Base-by-base conservation (phyloP, 2,888 invertebrate species). In the Limnephilus marmoratus region DNA sequence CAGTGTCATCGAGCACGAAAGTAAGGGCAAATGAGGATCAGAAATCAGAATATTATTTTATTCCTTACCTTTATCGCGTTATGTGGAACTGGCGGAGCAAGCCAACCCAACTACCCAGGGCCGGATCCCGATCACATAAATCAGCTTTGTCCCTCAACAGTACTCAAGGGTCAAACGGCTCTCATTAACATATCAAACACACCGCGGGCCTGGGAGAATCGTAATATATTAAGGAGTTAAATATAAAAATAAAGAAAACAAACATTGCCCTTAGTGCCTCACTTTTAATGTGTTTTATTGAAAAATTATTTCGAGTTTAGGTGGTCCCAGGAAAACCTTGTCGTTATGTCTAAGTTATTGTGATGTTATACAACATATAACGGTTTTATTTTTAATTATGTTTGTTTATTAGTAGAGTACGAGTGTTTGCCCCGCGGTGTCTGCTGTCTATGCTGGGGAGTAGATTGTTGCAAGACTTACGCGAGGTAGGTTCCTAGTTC, bases 121-220 rank as follows among this genome's bases (percentile, higher is more conserved):
- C 68, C n/a, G 29, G 7, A 45, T n/a, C 41, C 86, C 45, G 86
- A 29, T 45, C 86, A n/a, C 45, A 86, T 86, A 86, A 86, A 86
- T 86, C 45, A 45, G 29, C 41, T 41, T 83, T 83, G 34, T 83
- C 37, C 34, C 83, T 83, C 83, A 37, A 37, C 34, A 31, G 37
- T 34, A 34, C 37, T 83, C 83, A 86, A 45, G 86, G 45, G 86
- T 86, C 68, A 68, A 68, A 68, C 68, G 68, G 68, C 68, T 24
- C 68, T 68, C 86, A 86, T 86, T 86, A 86, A 29, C 86, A 86
- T 86, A 86, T 86, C 86, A 86, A 86, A 86, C 86, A 45, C n/a
- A 45, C 86, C 86, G 86, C 86, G 41, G 86, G 15, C 12, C 45
- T 86, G 41, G 45, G 29, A 86, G 68, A 68, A 18, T 68, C 68